Evolutionary conservation across 1,140 invertebrate species (phyloP), one percentile per base, ranked within the genome.

Genomic region (Drosophila varians): DNA sequence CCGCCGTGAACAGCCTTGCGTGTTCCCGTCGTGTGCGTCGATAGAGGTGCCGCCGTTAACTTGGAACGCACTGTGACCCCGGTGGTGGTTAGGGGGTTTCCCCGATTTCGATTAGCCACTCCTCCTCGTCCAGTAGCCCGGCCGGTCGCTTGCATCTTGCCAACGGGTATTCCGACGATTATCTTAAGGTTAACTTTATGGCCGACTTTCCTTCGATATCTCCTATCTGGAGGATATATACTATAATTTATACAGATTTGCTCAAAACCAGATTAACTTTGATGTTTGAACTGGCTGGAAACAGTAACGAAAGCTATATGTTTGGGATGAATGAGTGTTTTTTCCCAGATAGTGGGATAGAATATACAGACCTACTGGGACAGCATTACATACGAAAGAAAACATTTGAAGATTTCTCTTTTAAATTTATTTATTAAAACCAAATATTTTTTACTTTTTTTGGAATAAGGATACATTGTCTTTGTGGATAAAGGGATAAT

Each of bases 21-120:
- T 51, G 76, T 57, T 65, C 57, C 79, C 61, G 60, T 38, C 45
- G 23, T 56, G 51, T 72, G 71, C 62, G 75, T 48, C 68, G 79
- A 72, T 62, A 56, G 73, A 58, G 82, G 60, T 28, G 47, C 43
- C 64, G 47, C 43, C 64, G 69, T 60, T 38, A 66, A 60, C 45
- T 54, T 70, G 31, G 42, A 19, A 5, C 60, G 55, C 21, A 48
- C 14, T 48, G 60, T 38, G 9, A 38, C 16, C 21, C 68, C 47
- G 12, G 34, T 8, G 28, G 7, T 7, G 21, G 14, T 25, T 5
- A 38, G 1, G 12, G 12, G 1, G 4, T 14, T 3, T 16, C 25
- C 34, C 23, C 19, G n/a, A n/a, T n/a, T n/a, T n/a, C 51, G 45
- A 43, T 62, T 57, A 12, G 40, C 14, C 3, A 23, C 23, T n/a